phyloP scores from a whole-genome alignment of 1,140 invertebrate genomes.

The Dendrolimus kikuchii region DNA sequence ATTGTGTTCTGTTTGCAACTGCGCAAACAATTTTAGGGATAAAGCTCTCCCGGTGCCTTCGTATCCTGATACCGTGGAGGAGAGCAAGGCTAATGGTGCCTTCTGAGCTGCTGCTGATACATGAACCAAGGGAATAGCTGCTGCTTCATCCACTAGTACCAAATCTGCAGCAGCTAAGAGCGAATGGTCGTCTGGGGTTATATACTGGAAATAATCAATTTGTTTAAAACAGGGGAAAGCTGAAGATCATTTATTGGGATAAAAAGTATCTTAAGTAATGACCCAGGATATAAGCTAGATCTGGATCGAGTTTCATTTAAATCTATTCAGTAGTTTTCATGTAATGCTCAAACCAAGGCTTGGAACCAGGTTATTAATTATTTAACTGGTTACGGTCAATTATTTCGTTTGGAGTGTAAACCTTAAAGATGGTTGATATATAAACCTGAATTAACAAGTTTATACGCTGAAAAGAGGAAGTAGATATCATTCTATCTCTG shows the following conservation, averaged over 20 bases:
- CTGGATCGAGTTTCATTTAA: no score
- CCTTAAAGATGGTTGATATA: no score
- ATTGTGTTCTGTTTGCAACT: slow-evolving; percentile 79
- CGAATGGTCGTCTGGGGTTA: slow-evolving; percentile 92
- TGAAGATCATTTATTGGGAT: background rate
- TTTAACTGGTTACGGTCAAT: no score
- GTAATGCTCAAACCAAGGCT: no score
- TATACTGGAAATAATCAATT: slow-evolving; percentile 83
- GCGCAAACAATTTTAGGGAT: slow-evolving; percentile 95
- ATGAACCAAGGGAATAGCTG: slow-evolving; percentile 96
- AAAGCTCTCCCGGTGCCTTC: slow-evolving; percentile 98
- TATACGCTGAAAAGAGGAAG: no score
- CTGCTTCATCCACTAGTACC: slow-evolving; percentile 98
- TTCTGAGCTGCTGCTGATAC: slow-evolving; percentile 94
- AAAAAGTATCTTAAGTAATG: no score
- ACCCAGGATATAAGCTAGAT: no score
- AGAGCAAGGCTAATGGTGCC: slow-evolving; percentile 95
- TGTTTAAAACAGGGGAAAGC: background rate
- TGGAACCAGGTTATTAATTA: no score
- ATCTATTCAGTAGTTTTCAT: no score
- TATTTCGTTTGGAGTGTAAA: no score
- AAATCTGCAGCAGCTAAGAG: slow-evolving; percentile 95
- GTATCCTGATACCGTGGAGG: slow-evolving; percentile 98
- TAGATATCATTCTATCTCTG: no score
- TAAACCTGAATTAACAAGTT: no score